phyloP scores from a whole-genome alignment of 2,113 vertebrate species.

The Gracilinanus agilis region DNA sequence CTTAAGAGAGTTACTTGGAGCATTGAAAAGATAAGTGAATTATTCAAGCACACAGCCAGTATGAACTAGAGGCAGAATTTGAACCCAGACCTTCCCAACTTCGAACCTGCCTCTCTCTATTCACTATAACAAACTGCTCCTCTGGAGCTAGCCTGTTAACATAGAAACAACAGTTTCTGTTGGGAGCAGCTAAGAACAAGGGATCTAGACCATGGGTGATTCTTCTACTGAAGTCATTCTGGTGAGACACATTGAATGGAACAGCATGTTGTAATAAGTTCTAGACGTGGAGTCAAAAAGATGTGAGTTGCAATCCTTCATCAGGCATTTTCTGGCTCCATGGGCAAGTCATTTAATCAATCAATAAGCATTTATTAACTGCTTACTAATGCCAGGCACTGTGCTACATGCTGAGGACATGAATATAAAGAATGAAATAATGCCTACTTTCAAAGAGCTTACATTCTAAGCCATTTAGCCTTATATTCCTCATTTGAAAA shows the following conservation, averaged over 20 bases:
- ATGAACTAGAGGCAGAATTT: neutral
- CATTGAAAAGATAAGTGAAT: neutral
- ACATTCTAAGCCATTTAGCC: neutral
- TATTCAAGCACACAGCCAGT: neutral
- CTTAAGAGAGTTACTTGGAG: neutral
- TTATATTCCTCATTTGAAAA: neutral
- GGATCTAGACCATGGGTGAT: neutral
- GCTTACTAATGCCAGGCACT: neutral
- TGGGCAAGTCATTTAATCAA: neutral
- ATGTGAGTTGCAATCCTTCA: neutral
- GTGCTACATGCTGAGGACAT: neutral
- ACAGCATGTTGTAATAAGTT: neutral
- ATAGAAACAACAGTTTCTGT: slow-evolving; percentile 15
- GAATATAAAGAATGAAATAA: neutral
- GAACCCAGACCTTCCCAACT: neutral
- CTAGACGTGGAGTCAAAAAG: neutral
- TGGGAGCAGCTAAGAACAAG: neutral
- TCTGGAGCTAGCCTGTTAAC: neutral
- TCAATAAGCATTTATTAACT: neutral
- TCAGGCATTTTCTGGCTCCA: neutral
- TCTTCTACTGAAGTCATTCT: slow-evolving; percentile 24
- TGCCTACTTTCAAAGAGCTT: neutral
- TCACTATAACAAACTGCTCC: neutral
- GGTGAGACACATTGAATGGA: neutral
- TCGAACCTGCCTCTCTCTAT: neutral